These are phyloP conservation scores for Agriopis aurantiaria DNA, from an alignment of 2,888 invertebrate genomes.

Conservation along the genomic window DNA sequence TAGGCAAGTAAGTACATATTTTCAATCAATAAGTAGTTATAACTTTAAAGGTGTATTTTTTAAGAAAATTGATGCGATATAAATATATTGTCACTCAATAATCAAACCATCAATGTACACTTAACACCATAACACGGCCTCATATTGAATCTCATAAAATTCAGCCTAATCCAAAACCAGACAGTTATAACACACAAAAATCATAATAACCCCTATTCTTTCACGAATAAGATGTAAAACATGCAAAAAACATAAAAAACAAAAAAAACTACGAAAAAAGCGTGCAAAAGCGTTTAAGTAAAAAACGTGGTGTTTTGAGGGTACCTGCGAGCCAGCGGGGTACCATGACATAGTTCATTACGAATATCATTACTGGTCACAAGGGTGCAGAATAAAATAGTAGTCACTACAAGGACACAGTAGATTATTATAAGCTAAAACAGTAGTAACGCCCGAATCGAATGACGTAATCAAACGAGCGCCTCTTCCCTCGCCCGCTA, in stretches of 20 bases:
- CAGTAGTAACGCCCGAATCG: too few relatives aligned
- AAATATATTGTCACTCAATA: conserved; percentile 19
- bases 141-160: conserved; percentile 41
- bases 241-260: too few relatives aligned
- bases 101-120: conserved; percentile 33
- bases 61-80: too few relatives aligned
- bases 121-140: conserved; percentile 33
- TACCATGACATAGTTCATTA: conserved; percentile 45
- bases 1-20: too few relatives aligned
- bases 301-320: not conserved
- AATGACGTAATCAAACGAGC: too few relatives aligned
- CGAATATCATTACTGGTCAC: conserved; percentile 46
- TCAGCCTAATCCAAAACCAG: conserved; percentile 30
- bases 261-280: too few relatives aligned
- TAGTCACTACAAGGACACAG: not conserved
- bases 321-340: conserved; percentile 36
- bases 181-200: not conserved
- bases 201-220: conserved; percentile 8
- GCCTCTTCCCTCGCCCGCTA: too few relatives aligned
- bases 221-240: not conserved
- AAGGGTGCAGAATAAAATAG: conserved; percentile 13
- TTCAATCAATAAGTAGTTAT: too few relatives aligned
- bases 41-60: too few relatives aligned
- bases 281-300: too few relatives aligned
- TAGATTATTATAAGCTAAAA: too few relatives aligned